Base-by-base conservation (phyloP, 1,140 invertebrate species). In the Calosoma granatense region DNA sequence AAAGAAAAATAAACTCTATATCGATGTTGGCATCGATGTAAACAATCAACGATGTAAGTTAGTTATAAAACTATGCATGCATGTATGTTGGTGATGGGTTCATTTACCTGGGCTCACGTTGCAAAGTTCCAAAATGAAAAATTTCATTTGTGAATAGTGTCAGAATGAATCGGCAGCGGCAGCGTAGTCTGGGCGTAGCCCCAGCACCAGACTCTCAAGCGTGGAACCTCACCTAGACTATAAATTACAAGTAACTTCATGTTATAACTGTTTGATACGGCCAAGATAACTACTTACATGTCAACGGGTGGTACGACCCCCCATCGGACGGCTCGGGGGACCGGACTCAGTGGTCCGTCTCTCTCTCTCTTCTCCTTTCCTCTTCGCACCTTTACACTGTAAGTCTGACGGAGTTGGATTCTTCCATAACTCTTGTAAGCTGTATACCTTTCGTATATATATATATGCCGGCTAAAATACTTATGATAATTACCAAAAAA, bases 251-350 rank as follows among this genome's bases (percentile, higher is more conserved):
- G 15, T 17, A 47, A 47, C 41, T 47, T 47, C 41, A 47, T 47
- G 41, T 47, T 47, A 11, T 47, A 47, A 47, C 41, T 47, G 41
- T 47, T 47, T 47, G 41, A 47, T 47, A 47, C 17, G 41, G 41
- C 41, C 41, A 47, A 47, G 41, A 47, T 47, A 47, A 47, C 41
- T 17, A 47, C 41, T 47, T 47, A 47, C 41, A 47, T 47, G 41
- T 47, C 41, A 17, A 47, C 41, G 41, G 41, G 41, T 9, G 41
- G 41, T 17, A 12, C 6, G 41, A 17, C 41, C 41, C 41, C 41
- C 41, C 41, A 17, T 17, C 41, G 41, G 9, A 4, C 9, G 41
- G 41, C 17, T 17, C 41, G 41, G 41, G 41, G 41, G 41, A 47
- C 41, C 15, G 41, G 6, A 47, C 41, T 47, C 3, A 47, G n/a